Evolutionary conservation across 2,113 vertebrate species (phyloP), one percentile per base, ranked within the genome.

Genomic region (Herpetotheres cachinnans): DNA sequence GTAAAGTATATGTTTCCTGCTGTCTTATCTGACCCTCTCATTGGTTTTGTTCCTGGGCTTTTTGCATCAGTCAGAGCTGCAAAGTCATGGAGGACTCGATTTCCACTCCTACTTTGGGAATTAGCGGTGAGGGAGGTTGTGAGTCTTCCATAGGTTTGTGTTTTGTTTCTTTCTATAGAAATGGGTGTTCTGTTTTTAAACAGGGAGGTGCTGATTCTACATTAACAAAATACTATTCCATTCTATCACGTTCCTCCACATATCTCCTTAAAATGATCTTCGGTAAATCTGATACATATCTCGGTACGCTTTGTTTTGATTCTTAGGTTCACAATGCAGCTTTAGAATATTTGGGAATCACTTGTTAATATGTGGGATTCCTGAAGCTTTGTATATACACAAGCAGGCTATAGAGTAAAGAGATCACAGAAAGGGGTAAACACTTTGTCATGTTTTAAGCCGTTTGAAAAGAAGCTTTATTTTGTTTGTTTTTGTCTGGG

Each of bases 1-100:
- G 99, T 99, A 98, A 99, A 98, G 98, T 98, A 98, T 98, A 96
- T 54, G 36, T 93, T 97, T 67, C 73, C 94, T 87, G 96, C 86
- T 97, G 13, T 95, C 47, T 92, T 59, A 7, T 34, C 36, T 79
- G 10, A 38, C 59, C 54, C 25, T 67, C 55, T 18, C 2, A 12
- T 49, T 46, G 73, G 16, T 88, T 81, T 81, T 88, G 36, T 86
- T 63, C 67, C 1, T 0, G 16, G 47, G 62, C 32, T 88, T 36
- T 93, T 82, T 47, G 56, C 78, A 8, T 92, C 86, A 7, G 18
- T 25, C 1, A 11, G 65, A 91, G 89, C 69, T 76, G 56, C 69
- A 27, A 17, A 82, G 82, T 56, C 44, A 2, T 11, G 19, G 46
- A 65, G 77, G 46, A 3, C 71, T 85, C 58, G 0, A 1, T 72